Conservation (phyloP, 2,113 vertebrate species). For the Podiceps cristatus region DNA sequence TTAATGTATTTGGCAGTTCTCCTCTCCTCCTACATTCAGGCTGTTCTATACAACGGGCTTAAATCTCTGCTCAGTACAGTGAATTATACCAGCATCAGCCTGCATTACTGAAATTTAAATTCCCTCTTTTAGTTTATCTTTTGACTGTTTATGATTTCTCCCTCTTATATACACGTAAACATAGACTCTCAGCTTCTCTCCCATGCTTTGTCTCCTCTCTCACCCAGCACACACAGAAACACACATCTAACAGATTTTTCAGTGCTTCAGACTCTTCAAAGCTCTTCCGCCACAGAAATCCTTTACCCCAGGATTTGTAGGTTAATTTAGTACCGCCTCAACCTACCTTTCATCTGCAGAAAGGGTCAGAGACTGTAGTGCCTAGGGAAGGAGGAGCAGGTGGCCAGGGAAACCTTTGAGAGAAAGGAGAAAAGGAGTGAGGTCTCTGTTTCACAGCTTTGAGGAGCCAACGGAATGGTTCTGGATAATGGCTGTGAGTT, state of each 20-base stretch:
- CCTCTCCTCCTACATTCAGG: slow-evolving; percentile 23
- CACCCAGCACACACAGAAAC: rapidly evolving
- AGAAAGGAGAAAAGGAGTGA: neutral
- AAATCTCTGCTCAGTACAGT: neutral
- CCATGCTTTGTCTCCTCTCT: neutral
- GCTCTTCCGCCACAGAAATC: neutral
- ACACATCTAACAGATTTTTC: neutral
- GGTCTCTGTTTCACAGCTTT: neutral
- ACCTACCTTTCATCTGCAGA: neutral
- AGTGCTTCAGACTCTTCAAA: neutral
- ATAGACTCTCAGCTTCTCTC: neutral
- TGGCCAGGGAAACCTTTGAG: neutral
- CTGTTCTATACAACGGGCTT: neutral
- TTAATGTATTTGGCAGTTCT: slow-evolving; percentile 6
- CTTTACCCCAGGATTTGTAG: neutral
- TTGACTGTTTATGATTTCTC: neutral
- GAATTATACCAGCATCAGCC: neutral
- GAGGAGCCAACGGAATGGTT: neutral
- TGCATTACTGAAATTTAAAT: neutral
- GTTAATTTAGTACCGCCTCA: neutral
- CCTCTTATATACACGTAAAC: neutral
- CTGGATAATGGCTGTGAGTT: neutral
- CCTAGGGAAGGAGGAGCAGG: neutral
- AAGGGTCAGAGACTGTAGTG: neutral
- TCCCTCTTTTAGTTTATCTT: neutral